These are phyloP conservation scores for Aphis craccivora DNA, from an alignment of 1,140 invertebrate genomes.

Conservation along the genomic window DNA sequence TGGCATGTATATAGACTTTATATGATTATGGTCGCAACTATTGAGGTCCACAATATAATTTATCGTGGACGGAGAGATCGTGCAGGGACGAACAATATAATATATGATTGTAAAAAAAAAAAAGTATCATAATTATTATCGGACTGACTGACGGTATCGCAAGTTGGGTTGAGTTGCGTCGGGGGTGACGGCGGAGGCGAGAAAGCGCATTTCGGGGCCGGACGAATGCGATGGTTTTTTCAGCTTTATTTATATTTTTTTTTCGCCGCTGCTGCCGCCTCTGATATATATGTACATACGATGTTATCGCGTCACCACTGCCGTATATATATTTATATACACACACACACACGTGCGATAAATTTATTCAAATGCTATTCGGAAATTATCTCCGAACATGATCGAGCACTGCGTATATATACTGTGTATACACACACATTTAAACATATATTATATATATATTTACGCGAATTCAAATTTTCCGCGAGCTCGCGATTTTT, in stretches of 20 bases:
- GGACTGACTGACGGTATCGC: not conserved
- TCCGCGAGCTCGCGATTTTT: constrained; percentile 14
- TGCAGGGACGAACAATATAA: not conserved
- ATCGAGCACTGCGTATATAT: constrained; percentile 33
- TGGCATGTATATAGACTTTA: not conserved
- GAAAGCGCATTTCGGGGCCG: not conserved
- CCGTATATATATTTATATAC: not conserved
- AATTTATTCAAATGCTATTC: constrained; percentile 57
- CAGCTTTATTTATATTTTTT: not conserved
- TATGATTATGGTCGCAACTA: not conserved
- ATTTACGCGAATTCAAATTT: constrained; percentile 40
- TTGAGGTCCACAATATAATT: not conserved
- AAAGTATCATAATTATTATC: not conserved
- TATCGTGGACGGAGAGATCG: not conserved
- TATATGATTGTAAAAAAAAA: not conserved
- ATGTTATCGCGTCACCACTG: constrained; percentile 2
- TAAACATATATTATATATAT: not conserved
- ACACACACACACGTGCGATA: constrained; percentile 37
- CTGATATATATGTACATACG: not conserved
- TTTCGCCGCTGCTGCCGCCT: not conserved
- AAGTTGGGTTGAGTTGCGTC: not conserved
- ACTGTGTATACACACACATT: not conserved
- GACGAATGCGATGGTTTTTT: not conserved
- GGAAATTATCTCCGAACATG: constrained; percentile 56
- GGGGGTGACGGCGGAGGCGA: not conserved